Evolutionary conservation across 2,888 invertebrate species (phyloP).

Genomic region (Eupsilia transversa): DNA sequence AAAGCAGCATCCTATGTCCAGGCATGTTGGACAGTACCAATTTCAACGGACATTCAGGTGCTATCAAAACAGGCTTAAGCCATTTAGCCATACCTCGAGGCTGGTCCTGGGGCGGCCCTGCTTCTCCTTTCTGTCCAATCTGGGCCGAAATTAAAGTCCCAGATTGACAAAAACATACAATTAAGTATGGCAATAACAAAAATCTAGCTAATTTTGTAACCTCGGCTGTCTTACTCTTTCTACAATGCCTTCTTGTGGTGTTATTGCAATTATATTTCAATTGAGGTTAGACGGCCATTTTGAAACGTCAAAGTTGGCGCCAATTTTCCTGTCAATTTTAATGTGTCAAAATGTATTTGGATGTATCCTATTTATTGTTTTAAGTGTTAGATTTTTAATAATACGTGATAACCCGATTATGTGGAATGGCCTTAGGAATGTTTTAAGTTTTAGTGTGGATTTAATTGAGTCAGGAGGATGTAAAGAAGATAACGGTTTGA

Average conservation of each 20-base stretch:
- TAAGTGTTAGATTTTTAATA: conserved; percentile 48
- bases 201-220: conserved; percentile 68
- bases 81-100: conserved; percentile 95
- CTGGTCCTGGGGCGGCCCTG: conserved; percentile 95
- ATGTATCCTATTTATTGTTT: conserved; percentile 54
- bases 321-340: conserved; percentile 68
- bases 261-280: conserved; percentile 70
- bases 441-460: conserved; percentile 39
- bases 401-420: conserved; percentile 43
- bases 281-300: conserved; percentile 72
- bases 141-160: conserved; percentile 92
- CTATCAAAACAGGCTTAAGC: conserved; percentile 93
- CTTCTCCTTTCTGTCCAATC: conserved; percentile 93
- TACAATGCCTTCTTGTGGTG: conserved; percentile 74
- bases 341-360: conserved; percentile 65
- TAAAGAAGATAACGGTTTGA: conserved; percentile 24
- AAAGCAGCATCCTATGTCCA: conserved; percentile 79
- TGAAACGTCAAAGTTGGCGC: conserved; percentile 70
- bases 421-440: conserved; percentile 42
- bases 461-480: background rate
- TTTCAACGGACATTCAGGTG: conserved; percentile 91
- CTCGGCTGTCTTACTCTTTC: conserved; percentile 70
- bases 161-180: conserved; percentile 80
- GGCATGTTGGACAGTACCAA: conserved; percentile 74
- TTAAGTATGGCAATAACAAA: conserved; percentile 58